Evolutionary conservation across 92 coral and sea anemone species (phyloP).

Genomic region (Hydrozoanthus gracilis): DNA sequence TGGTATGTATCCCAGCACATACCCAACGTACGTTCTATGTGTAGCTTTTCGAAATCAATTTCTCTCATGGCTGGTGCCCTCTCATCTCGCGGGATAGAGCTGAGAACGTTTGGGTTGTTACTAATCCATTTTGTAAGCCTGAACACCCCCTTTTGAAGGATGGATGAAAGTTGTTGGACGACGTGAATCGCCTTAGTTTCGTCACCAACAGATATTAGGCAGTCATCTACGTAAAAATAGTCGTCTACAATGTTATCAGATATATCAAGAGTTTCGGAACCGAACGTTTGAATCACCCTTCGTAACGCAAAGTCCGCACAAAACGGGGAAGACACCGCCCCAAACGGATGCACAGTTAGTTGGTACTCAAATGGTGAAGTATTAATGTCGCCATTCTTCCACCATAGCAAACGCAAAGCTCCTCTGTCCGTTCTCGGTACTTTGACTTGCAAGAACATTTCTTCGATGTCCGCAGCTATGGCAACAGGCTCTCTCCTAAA

Average conservation of each 20-base stretch:
- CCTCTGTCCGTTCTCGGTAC: no score
- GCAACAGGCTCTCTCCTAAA: no score
- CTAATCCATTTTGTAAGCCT: conserved; percentile 49
- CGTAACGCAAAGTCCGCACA: conserved; percentile 36
- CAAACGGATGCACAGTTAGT: not conserved
- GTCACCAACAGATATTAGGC: not conserved
- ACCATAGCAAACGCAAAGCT: no score
- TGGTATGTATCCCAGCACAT: not conserved
- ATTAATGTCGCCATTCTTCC: not conserved
- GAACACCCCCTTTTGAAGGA: conserved; percentile 41
- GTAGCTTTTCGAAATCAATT: conserved; percentile 44
- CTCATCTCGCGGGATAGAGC: conserved; percentile 36
- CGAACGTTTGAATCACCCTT: conserved; percentile 39
- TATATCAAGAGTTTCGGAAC: not conserved
- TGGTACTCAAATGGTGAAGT: not conserved
- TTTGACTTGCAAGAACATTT: no score
- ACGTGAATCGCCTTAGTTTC: conserved; percentile 12
- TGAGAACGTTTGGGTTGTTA: conserved; percentile 19
- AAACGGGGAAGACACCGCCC: conserved; percentile 20
- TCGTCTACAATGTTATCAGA: not conserved
- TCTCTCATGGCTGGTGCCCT: conserved; percentile 33
- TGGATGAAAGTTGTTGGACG: not conserved
- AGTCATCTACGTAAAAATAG: conserved; percentile 8
- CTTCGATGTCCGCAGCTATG: no score
- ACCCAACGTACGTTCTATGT: not conserved